phyloP scores from a whole-genome alignment of 2,888 invertebrate species.

The Scaptomyza tumidula region DNA sequence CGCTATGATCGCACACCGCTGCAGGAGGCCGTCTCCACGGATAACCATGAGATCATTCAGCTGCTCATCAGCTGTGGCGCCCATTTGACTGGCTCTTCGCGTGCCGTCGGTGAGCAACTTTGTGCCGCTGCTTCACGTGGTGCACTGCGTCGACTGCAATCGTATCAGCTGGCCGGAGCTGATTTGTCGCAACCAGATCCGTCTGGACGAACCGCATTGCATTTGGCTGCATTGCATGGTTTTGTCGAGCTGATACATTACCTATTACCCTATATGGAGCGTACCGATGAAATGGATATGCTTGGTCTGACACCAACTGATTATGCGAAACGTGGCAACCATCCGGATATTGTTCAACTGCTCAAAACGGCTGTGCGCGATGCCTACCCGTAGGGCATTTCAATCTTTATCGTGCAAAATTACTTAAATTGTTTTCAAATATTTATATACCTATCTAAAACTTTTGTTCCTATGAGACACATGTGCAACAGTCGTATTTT shows the following conservation, averaged over 20 bases:
- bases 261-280: slow-evolving; percentile 85
- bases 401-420: not conserved
- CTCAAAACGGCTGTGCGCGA: slow-evolving; percentile 5
- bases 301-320: slow-evolving; percentile 86
- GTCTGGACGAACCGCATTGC: slow-evolving; percentile 88
- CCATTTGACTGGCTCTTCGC: slow-evolving; percentile 87
- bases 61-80: slow-evolving; percentile 91
- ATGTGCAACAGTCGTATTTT: not conserved
- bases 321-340: slow-evolving; percentile 84
- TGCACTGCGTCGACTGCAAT: slow-evolving; percentile 86
- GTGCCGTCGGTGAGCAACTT: slow-evolving; percentile 88
- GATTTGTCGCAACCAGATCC: slow-evolving; percentile 87
- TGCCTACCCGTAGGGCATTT: slow-evolving; percentile 3
- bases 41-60: slow-evolving; percentile 88
- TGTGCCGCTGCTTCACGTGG: slow-evolving; percentile 88
- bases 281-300: slow-evolving; percentile 85
- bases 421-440: slow-evolving; percentile 11
- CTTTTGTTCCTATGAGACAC: slow-evolving; percentile 4
- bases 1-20: slow-evolving; percentile 89
- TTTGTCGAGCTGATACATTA: slow-evolving; percentile 85
- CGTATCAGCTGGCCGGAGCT: slow-evolving; percentile 89
- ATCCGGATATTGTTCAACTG: slow-evolving; percentile 30
- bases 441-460: not conserved
- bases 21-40: slow-evolving; percentile 88
- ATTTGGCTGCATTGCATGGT: slow-evolving; percentile 88